Percentiles rank a stretch among this genome's conserved stretches.
These are phyloP conservation scores for Yoshiicerus persimilis DNA, from an alignment of 1,140 invertebrate genomes.

Conservation along the genomic window DNA sequence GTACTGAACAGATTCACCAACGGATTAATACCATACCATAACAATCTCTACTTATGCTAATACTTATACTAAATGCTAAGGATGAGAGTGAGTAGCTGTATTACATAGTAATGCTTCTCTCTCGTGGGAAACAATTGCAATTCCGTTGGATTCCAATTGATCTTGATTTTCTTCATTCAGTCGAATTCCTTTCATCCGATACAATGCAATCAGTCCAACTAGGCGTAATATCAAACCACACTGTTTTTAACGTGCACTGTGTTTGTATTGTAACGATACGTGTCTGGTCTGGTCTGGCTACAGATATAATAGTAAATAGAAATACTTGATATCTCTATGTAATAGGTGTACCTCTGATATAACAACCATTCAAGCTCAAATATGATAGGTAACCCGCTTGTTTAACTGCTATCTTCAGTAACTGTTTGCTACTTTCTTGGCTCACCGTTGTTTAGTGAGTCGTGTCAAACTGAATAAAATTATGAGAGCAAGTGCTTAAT, in stretches of 20 bases:
- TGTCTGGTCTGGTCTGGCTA: not conserved
- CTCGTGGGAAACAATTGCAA: slow-evolving; percentile 5
- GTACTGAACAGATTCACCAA: not conserved
- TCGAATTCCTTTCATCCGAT: not conserved
- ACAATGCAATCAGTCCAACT: not conserved
- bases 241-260: too few species aligned
- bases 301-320: not conserved
- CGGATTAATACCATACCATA: not conserved
- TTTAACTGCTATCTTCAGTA: too few species aligned
- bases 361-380: not conserved
- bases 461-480: not conserved
- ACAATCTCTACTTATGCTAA: too few species aligned
- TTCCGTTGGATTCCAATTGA: slow-evolving; percentile 19
- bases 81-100: not conserved
- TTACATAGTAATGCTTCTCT: not conserved
- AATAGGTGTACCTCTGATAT: not conserved
- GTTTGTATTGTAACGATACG: not conserved
- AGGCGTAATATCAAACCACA: not conserved
- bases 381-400: not conserved
- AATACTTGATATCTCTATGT: not conserved
- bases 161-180: not conserved
- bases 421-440: not conserved
- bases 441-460: not conserved
- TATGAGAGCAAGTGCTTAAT: not conserved
- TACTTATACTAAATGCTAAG: not conserved